Conservation (phyloP, 2,113 vertebrate genomes). For the Casuarius casuarius region DNA sequence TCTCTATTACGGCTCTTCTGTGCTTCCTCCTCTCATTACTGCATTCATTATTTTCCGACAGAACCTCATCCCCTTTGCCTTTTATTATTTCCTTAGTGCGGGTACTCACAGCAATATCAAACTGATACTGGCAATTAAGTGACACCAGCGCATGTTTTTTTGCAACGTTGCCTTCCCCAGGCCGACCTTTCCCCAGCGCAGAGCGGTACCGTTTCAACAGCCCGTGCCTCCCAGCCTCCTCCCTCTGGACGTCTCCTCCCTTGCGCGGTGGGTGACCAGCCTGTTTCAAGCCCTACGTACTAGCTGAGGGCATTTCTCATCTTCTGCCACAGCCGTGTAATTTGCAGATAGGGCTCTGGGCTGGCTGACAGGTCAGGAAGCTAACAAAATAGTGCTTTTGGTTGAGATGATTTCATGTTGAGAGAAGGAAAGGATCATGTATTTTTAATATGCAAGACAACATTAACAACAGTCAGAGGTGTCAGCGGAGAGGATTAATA, state of each 20-base stretch:
- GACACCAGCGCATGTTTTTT: background rate
- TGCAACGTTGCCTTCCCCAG: background rate
- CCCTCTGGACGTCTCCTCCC: background rate
- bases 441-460: constrained; percentile 68
- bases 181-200: background rate
- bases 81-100: constrained; percentile 26
- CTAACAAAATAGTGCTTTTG: constrained; percentile 37
- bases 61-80: constrained; percentile 33
- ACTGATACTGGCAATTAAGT: constrained; percentile 32
- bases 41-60: constrained; percentile 54
- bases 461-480: constrained; percentile 43
- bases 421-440: background rate
- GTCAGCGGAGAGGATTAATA: constrained; percentile 60
- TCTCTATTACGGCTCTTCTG: constrained; percentile 21
- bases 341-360: constrained; percentile 34
- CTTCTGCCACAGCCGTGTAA: constrained; percentile 46
- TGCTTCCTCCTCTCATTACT: constrained; percentile 43
- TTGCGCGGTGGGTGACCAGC: background rate
- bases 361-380: constrained; percentile 21
- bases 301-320: constrained; percentile 46
- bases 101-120: constrained; percentile 31
- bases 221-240: background rate
- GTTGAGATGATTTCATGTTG: constrained; percentile 17
- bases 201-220: background rate
- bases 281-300: constrained; percentile 9